Evolutionary conservation across 2,113 vertebrate genomes (phyloP).

Genomic region (Struthio camelus): DNA sequence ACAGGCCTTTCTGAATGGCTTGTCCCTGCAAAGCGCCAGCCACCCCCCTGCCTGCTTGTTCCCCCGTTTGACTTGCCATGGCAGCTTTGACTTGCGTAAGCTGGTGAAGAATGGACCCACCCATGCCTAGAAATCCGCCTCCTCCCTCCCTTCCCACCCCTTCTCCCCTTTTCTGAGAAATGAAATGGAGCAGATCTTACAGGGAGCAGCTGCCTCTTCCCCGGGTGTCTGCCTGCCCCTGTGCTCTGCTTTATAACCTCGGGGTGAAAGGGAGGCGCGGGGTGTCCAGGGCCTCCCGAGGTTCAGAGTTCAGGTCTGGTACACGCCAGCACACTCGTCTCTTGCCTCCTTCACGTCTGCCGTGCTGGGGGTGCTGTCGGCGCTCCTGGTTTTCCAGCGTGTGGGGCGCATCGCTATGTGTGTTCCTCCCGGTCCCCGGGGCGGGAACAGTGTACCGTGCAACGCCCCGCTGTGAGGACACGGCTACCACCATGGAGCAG

Average conservation of each 20-base stretch:
- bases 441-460: not conserved
- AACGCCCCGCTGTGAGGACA: not conserved
- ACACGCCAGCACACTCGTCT: not conserved
- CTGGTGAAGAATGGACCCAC: constrained; percentile 53
- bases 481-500: not conserved
- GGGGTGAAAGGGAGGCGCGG: not conserved
- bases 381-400: constrained; percentile 7
- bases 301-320: not conserved
- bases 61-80: constrained; percentile 8
- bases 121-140: constrained; percentile 56
- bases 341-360: not conserved
- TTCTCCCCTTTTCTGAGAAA: constrained; percentile 18
- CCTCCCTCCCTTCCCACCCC: constrained; percentile 38
- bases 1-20: not conserved
- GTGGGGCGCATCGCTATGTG: not conserved
- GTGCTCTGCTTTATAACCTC: not conserved
- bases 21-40: not conserved
- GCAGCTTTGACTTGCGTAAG: constrained; percentile 40
- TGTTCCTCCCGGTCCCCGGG: not conserved
- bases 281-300: not conserved
- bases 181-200: constrained; percentile 40
- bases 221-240: not conserved
- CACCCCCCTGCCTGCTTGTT: not conserved
- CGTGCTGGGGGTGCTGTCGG: not conserved
- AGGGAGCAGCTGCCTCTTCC: constrained; percentile 35